phyloP scores from a whole-genome alignment of 1,140 invertebrate genomes.

The Zaprionus kolodkinae region DNA sequence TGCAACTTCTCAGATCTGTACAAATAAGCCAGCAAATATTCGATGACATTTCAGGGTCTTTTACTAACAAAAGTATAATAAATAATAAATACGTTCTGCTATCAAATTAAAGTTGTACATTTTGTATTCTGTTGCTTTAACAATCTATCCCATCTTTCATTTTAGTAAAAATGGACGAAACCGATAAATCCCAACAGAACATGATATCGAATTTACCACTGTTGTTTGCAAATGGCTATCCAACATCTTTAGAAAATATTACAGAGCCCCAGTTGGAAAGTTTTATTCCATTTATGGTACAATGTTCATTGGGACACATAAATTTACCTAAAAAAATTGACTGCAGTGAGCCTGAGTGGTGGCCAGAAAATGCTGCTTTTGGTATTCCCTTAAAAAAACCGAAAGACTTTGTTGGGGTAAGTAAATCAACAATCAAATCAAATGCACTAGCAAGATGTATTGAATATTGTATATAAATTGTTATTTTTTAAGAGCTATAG shows the following conservation, averaged over 20 bases:
- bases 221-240: slow-evolving; percentile 89
- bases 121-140: too few species aligned
- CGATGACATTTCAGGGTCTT: too few species aligned
- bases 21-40: too few species aligned
- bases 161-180: slow-evolving; percentile 75
- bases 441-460: too few species aligned
- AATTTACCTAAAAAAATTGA: slow-evolving; percentile 85
- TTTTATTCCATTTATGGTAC: slow-evolving; percentile 90
- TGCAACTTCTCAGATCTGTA: too few species aligned
- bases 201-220: slow-evolving; percentile 87
- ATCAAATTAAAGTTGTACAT: too few species aligned
- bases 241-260: slow-evolving; percentile 88
- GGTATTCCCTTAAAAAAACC: slow-evolving; percentile 87
- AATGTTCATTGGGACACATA: slow-evolving; percentile 89
- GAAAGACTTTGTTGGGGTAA: slow-evolving; percentile 84
- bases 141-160: neutral
- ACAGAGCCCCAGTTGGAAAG: slow-evolving; percentile 87
- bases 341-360: slow-evolving; percentile 87
- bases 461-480: too few species aligned
- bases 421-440: too few species aligned
- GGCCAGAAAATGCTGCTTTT: slow-evolving; percentile 88
- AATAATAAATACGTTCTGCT: too few species aligned
- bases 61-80: too few species aligned
- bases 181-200: slow-evolving; percentile 77
- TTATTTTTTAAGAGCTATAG: too few species aligned